phyloP scores from a whole-genome alignment of 2,888 invertebrate species.

The Rhynchonema sp. region DNA sequence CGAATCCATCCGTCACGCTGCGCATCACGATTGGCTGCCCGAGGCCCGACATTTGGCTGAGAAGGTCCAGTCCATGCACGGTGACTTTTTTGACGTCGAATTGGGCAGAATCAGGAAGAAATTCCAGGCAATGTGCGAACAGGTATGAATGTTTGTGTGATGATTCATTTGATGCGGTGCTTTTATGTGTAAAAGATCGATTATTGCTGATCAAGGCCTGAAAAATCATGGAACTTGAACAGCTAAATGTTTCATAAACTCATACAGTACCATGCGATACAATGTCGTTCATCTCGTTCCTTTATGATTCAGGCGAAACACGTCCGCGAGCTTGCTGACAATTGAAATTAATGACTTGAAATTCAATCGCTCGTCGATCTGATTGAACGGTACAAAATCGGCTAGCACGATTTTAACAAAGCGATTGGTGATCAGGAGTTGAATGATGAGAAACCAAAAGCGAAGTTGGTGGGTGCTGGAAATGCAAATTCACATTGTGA shows the following conservation, averaged over 20 bases:
- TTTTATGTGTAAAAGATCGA: no score
- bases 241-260: no score
- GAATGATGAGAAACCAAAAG: background rate
- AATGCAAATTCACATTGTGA: no score
- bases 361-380: background rate
- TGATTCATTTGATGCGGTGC: background rate
- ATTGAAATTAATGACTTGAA: background rate
- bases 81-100: conserved; percentile 1
- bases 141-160: background rate
- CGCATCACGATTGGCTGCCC: background rate
- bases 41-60: background rate
- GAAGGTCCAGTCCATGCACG: background rate
- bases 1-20: no score
- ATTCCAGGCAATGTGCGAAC: background rate
- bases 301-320: no score
- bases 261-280: no score
- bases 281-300: no score
- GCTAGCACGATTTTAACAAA: background rate
- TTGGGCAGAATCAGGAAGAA: background rate
- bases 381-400: background rate
- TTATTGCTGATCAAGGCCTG: no score
- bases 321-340: background rate
- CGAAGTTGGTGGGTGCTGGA: background rate
- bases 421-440: background rate
- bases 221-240: no score